Percentiles rank a stretch among this genome's conserved stretches.
These are phyloP conservation scores for Peromyscus attwateri DNA, from an alignment of 2,797 vertebrate species.

Conservation along the genomic window DNA sequence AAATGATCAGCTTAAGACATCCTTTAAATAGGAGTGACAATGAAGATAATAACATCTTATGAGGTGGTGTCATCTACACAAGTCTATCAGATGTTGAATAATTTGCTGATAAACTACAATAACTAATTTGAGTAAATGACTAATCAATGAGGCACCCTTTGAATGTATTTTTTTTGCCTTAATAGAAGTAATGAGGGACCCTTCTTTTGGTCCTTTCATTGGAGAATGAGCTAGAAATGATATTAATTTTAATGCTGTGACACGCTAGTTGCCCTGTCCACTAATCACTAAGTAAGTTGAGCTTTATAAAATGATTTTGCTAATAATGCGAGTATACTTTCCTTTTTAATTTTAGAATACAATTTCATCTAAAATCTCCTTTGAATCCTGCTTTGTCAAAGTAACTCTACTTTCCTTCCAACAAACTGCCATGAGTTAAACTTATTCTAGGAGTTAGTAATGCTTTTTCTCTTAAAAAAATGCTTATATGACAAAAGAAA, in stretches of 20 bases:
- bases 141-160: not conserved
- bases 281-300: not conserved
- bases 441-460: not conserved
- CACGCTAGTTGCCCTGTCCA: not conserved
- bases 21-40: not conserved
- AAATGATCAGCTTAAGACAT: slow-evolving; percentile 8
- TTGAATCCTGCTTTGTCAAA: not conserved
- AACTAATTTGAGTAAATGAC: not conserved
- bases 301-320: not conserved
- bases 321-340: not conserved
- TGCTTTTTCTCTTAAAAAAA: not conserved
- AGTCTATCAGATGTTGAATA: not conserved
- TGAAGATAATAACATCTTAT: not conserved
- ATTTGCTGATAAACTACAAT: not conserved
- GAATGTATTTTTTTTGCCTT: not conserved
- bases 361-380: not conserved
- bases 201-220: not conserved
- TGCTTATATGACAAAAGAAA: not conserved
- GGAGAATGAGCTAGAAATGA: not conserved
- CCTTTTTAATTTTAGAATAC: not conserved
- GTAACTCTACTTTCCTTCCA: not conserved
- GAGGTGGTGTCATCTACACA: not conserved
- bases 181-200: not conserved
- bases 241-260: not conserved
- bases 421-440: not conserved